Conservation (phyloP, 2,888 invertebrate species). For the Eucriotettix oculatus region DNA sequence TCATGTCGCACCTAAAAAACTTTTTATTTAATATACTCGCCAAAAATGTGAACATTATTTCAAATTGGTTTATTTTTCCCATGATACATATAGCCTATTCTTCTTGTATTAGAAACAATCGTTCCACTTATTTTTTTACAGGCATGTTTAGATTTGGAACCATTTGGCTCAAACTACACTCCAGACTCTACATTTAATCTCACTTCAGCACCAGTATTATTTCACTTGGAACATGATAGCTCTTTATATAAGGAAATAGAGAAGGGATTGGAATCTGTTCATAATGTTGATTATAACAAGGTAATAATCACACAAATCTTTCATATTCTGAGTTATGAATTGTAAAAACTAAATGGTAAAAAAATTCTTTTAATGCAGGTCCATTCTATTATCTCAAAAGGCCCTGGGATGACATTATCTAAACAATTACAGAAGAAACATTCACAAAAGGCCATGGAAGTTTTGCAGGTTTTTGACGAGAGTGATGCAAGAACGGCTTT, state of each 20-base stretch:
- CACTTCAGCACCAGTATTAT: constrained; percentile 68
- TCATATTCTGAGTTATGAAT: neutral
- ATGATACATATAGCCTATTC: too few species aligned
- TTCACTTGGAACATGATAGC: constrained; percentile 59
- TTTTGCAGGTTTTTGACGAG: constrained; percentile 56
- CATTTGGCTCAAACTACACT: constrained; percentile 34
- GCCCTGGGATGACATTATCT: constrained; percentile 57
- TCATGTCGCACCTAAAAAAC: too few species aligned
- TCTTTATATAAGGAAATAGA: constrained; percentile 50
- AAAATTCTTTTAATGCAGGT: constrained; percentile 20
- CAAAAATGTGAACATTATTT: too few species aligned
- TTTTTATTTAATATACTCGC: too few species aligned
- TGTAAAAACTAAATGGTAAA: neutral
- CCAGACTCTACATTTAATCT: constrained; percentile 46
- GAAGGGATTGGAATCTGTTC: constrained; percentile 37
- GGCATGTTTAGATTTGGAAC: constrained; percentile 52
- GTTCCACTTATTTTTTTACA: constrained; percentile 18
- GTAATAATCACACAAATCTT: constrained; percentile 10
- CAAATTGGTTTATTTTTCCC: too few species aligned
- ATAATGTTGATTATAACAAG: constrained; percentile 25
- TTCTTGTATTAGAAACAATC: too few species aligned
- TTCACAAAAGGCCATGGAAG: constrained; percentile 54
- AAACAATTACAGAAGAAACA: constrained; percentile 59
- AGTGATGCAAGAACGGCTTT: constrained; percentile 74
- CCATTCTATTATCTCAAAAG: constrained; percentile 42